These are phyloP conservation scores for Odontamblyopus rebecca DNA, from an alignment of 2,797 vertebrate genomes.

Conservation along the genomic window DNA sequence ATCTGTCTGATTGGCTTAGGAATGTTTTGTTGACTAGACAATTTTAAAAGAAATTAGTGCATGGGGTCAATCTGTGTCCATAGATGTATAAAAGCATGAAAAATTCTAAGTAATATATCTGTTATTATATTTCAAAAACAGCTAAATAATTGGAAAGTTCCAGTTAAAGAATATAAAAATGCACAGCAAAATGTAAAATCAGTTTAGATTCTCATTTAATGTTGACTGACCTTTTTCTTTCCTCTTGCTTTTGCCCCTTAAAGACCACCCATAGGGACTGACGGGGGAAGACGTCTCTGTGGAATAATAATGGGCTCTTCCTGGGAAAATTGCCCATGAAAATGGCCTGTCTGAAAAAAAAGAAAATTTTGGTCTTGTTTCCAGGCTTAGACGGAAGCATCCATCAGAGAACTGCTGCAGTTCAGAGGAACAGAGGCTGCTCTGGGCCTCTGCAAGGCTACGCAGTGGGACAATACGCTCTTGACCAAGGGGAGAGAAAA, in stretches of 20 bases:
- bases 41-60: conserved; percentile 43
- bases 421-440: conserved; percentile 43
- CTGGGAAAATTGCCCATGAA: conserved; percentile 81
- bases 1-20: conserved; percentile 59
- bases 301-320: conserved; percentile 83
- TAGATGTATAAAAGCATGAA: conserved; percentile 20
- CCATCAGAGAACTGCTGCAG: conserved; percentile 71
- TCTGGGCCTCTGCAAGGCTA: conserved; percentile 14
- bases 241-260: conserved; percentile 68
- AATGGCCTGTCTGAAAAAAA: conserved; percentile 66
- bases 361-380: conserved; percentile 77
- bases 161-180: neutral
- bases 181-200: conserved; percentile 31
- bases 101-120: neutral
- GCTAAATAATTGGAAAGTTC: neutral
- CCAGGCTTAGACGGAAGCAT: conserved; percentile 74
- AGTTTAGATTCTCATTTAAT: conserved; percentile 51
- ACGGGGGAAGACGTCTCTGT: conserved; percentile 76
- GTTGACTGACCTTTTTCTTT: conserved; percentile 67
- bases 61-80: conserved; percentile 36
- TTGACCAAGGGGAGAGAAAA: neutral
- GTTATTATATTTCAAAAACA: neutral
- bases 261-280: conserved; percentile 81
- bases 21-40: conserved; percentile 60
- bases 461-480: neutral